Conservation (phyloP, 2,888 invertebrate genomes). For the Thera obeliscata region DNA sequence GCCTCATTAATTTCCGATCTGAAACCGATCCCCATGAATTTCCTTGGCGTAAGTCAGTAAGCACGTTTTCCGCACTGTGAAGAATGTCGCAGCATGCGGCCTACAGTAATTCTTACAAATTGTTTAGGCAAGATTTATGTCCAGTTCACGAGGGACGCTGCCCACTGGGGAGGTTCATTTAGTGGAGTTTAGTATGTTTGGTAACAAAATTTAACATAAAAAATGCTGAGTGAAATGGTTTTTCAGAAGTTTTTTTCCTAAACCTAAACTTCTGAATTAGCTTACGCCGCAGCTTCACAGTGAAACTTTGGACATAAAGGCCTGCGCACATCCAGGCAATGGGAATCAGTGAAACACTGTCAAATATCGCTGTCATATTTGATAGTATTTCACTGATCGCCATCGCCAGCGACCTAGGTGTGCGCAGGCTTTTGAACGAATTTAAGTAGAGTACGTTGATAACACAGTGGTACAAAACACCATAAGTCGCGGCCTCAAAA, state of each 20-base stretch:
- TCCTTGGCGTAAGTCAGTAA: conserved; percentile 33
- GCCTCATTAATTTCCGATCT: background rate
- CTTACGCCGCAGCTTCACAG: too few species aligned
- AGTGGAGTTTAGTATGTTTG: background rate
- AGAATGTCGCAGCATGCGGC: conserved; percentile 33
- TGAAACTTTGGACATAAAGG: too few species aligned
- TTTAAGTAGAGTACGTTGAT: background rate
- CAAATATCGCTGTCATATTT: too few species aligned
- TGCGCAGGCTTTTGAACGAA: too few species aligned
- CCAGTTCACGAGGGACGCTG: conserved; percentile 6
- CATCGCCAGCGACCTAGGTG: too few species aligned
- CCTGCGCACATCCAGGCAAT: too few species aligned
- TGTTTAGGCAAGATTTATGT: conserved; percentile 42
- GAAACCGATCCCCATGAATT: conserved; percentile 1
- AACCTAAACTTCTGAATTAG: too few species aligned
- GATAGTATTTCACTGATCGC: too few species aligned
- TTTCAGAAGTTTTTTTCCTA: background rate
- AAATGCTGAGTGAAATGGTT: background rate
- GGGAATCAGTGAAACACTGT: too few species aligned
- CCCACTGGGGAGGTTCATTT: conserved; percentile 19
- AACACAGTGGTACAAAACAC: conserved; percentile 22
- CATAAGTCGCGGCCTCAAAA: conserved; percentile 48
- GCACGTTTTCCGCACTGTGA: conserved; percentile 38
- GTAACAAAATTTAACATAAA: background rate
- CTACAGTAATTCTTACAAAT: conserved; percentile 50